phyloP scores from a whole-genome alignment of 2,797 vertebrate species.

The Gephyroberyx darwinii region DNA sequence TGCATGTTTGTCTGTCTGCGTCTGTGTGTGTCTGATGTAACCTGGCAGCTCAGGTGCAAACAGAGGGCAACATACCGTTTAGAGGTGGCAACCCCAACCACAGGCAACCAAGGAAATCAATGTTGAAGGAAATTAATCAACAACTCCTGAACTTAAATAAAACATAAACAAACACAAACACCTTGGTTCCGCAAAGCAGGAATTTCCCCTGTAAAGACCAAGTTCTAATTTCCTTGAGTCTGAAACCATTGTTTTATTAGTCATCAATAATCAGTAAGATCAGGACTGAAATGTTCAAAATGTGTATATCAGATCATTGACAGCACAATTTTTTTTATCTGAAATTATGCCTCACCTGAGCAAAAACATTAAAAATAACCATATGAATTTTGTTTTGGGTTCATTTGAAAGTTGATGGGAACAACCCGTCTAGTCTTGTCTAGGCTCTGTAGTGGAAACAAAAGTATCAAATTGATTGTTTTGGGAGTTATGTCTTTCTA shows the following conservation, averaged over 20 bases:
- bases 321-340: too few species aligned
- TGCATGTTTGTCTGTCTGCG: conserved; percentile 59
- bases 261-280: not conserved
- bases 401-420: too few species aligned
- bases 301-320: too few species aligned
- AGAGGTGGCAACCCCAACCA: conserved; percentile 61
- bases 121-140: conserved; percentile 51
- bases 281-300: not conserved
- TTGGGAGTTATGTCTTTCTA: too few species aligned
- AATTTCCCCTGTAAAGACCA: conserved; percentile 3
- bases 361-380: too few species aligned
- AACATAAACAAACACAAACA: conserved; percentile 54
- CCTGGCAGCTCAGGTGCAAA: conserved; percentile 73
- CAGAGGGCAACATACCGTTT: conserved; percentile 63
- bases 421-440: too few species aligned
- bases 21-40: conserved; percentile 62
- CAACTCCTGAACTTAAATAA: conserved; percentile 33
- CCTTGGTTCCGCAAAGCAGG: conserved; percentile 34
- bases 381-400: too few species aligned
- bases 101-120: conserved; percentile 50
- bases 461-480: too few species aligned
- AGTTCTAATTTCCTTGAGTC: conserved; percentile 31
- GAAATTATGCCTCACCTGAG: not conserved
- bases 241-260: not conserved
- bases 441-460: too few species aligned